Evolutionary conservation across 2,113 vertebrate species (phyloP), one percentile per base, ranked within the genome.

Genomic region (Phainopepla nitens): DNA sequence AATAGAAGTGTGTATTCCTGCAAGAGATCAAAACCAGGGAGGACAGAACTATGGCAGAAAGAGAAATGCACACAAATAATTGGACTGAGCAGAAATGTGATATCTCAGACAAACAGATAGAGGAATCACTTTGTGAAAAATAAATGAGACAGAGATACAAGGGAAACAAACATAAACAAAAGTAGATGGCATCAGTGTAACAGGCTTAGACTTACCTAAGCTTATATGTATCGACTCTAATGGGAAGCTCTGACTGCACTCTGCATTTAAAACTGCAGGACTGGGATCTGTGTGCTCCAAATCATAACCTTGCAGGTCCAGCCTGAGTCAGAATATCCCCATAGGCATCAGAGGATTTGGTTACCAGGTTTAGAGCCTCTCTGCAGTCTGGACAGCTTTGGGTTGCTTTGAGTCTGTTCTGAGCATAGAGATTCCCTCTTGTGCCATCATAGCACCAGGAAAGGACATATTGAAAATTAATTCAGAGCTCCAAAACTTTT

Each of bases 21-120:
- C 56, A 81, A 66, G 47, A 87, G 82, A 94, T 93, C 82, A 97
- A 90, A 97, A 76, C 25, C 23, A 76, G 56, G 53, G 41, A 75
- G 50, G 29, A 76, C 11, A 75, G 54, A 75, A 81, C 64, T 60
- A 65, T 23, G 65, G 49, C 90, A 91, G 61, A 17, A 61, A 95
- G 91, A 92, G 45, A 65, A 94, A 92, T 19, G 33, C 42, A 27
- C 53, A 65, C 15, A 62, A 69, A 91, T 92, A 94, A 80, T 83
- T 92, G 10, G 69, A 77, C 58, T 68, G 68, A 58, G 57, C 66
- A 92, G 64, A 82, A 91, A 85, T 41, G 25, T 41, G 68, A 13
- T 79, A 53, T 85, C 57, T 87, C 80, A 78, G 90, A 57, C 79
- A 87, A 82, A 81, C 36, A 94, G 33, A 77, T 23, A 90, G 11